Evolutionary conservation across 2,113 vertebrate species (phyloP).

Genomic region (Setophaga kirtlandii): DNA sequence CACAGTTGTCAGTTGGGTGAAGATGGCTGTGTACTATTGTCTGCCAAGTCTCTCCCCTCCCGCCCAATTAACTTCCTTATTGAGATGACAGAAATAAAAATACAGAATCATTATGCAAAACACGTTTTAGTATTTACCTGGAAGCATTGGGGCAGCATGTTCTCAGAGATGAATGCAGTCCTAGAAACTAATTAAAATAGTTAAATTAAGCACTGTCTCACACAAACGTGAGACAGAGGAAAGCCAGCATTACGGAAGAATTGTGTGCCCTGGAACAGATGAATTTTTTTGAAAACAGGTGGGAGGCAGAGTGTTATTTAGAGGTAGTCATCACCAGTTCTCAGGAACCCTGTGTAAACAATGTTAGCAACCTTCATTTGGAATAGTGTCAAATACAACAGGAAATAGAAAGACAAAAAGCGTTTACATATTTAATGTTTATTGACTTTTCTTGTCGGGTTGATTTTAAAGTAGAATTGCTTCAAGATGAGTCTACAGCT

Average conservation of each 20-base stretch:
- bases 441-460: constrained; percentile 36
- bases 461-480: constrained; percentile 44
- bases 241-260: not conserved
- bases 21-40: constrained; percentile 46
- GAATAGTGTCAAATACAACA: constrained; percentile 17
- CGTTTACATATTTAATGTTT: constrained; percentile 58
- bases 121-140: constrained; percentile 47
- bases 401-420: constrained; percentile 20
- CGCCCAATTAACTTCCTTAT: constrained; percentile 39
- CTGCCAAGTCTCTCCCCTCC: constrained; percentile 54
- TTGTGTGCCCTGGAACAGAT: not conserved
- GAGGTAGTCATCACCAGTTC: not conserved
- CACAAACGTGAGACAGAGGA: not conserved
- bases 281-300: not conserved
- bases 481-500: not conserved
- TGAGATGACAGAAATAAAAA: constrained; percentile 63
- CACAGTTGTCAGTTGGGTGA: constrained; percentile 51
- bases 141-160: constrained; percentile 36
- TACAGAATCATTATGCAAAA: constrained; percentile 49
- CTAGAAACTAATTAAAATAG: not conserved
- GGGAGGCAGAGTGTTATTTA: not conserved
- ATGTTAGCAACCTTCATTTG: not conserved
- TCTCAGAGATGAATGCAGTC: not conserved
- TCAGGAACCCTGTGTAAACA: not conserved
- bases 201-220: not conserved